phyloP scores from a whole-genome alignment of 2,113 vertebrate species.

The Psephotus haematonotus region DNA sequence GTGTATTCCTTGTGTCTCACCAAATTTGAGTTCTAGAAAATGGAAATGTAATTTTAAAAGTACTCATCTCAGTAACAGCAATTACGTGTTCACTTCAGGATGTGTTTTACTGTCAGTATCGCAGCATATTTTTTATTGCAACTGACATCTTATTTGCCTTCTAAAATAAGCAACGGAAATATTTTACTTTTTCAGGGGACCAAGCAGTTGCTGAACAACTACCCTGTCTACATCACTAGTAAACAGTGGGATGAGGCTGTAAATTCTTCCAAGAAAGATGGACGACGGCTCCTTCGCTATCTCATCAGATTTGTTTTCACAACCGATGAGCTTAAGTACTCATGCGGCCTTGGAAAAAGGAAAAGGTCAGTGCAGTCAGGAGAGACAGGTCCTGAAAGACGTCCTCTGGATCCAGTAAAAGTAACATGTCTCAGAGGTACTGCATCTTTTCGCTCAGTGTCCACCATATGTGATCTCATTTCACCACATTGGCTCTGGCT shows the following conservation, averaged over 20 bases:
- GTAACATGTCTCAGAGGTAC: conserved; percentile 99
- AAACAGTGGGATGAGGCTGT: conserved; percentile 99
- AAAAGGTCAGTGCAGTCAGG: conserved; percentile 98
- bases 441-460: conserved; percentile 82
- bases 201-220: conserved; percentile 98
- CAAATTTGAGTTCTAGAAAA: conserved; percentile 67
- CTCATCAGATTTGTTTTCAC: conserved; percentile 99
- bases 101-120: conserved; percentile 43
- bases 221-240: conserved; percentile 98
- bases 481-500: conserved; percentile 81
- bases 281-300: conserved; percentile 94
- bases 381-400: conserved; percentile 94
- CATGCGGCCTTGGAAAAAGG: conserved; percentile 98
- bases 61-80: conserved; percentile 55
- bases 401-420: conserved; percentile 98
- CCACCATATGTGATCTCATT: conserved; percentile 80
- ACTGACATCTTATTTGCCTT: conserved; percentile 41
- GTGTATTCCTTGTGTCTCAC: conserved; percentile 60
- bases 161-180: conserved; percentile 52
- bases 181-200: conserved; percentile 85
- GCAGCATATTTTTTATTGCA: conserved; percentile 24
- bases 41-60: conserved; percentile 73
- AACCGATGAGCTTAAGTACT: conserved; percentile 99
- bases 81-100: conserved; percentile 18
- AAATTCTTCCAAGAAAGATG: conserved; percentile 98